Base-by-base conservation (phyloP, 1,140 invertebrate genomes). In the Calosoma granatense region DNA sequence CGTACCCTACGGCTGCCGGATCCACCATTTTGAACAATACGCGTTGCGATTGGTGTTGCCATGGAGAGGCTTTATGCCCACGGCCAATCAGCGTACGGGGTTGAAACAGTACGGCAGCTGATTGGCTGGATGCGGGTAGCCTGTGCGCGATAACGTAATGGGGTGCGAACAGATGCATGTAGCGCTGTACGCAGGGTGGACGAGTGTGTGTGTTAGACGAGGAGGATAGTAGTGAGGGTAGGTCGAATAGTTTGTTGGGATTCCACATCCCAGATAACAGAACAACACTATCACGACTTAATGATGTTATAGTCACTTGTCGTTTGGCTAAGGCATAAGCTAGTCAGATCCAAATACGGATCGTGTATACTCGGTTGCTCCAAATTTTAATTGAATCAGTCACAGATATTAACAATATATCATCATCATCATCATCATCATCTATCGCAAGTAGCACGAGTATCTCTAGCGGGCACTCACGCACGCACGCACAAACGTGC, bases 391-490 rank as follows among this genome's bases (percentile, higher is more conserved):
- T 72, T 71, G 62, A 67, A 68, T 70, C 65, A 69, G 69, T 70
- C 69, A 69, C 69, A 68, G 70, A 71, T 70, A 71, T 71, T 70
- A 71, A 70, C 70, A 67, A 66, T 71, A 70, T 71, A n/a, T n/a
- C n/a, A n/a, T n/a, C n/a, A n/a, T n/a, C n/a, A n/a, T n/a, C n/a
- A n/a, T n/a, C n/a, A n/a, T n/a, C n/a, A n/a, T n/a, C n/a, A n/a
- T n/a, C n/a, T n/a, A n/a, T n/a, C n/a, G n/a, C n/a, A n/a, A n/a
- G n/a, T n/a, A n/a, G n/a, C n/a, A n/a, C n/a, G n/a, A n/a, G n/a
- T n/a, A n/a, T n/a, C n/a, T n/a, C n/a, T n/a, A n/a, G n/a, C n/a
- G n/a, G n/a, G n/a, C n/a, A n/a, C 69, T 69, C 17, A 47, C 41
- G 41, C 15, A 47, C 41, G 41, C 41, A 47, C 41, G 41, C n/a